phyloP scores from a whole-genome alignment of 2,797 vertebrate genomes.

The Synaphobranchus kaupii region DNA sequence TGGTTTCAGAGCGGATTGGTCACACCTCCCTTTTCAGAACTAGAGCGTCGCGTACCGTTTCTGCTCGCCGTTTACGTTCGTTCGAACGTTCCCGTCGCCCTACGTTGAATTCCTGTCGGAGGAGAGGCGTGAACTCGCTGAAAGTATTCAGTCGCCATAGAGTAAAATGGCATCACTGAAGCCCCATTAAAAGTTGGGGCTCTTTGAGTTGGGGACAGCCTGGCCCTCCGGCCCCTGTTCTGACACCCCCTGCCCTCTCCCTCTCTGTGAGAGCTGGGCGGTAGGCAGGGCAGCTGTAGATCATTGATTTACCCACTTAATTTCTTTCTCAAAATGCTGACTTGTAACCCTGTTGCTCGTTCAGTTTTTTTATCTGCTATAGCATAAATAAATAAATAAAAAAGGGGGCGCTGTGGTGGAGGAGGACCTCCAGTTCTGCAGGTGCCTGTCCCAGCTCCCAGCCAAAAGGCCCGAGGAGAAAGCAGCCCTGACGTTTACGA shows the following conservation, averaged over 20 bases:
- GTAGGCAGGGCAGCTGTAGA: background rate
- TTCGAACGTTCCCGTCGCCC: background rate
- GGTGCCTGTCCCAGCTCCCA: constrained; percentile 27
- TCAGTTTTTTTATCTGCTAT: no score
- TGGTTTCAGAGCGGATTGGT: background rate
- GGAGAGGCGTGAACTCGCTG: background rate
- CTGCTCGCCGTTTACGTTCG: background rate
- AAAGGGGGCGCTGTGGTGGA: background rate
- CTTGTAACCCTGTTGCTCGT: no score
- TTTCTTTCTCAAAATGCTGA: no score
- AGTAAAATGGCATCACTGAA: background rate
- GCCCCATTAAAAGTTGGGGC: background rate
- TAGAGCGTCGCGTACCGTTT: background rate
- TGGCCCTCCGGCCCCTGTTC: background rate
- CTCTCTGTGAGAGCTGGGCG: background rate
- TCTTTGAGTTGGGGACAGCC: background rate
- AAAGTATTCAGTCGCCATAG: background rate
- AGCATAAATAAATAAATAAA: no score
- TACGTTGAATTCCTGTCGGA: background rate
- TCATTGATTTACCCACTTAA: no score
- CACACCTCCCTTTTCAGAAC: background rate
- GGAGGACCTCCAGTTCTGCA: background rate
- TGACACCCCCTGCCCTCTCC: background rate
- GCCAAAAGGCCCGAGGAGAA: constrained; percentile 28
- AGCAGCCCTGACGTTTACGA: constrained; percentile 10